Base-by-base conservation (phyloP, 1,140 invertebrate species). In the Homarus americanus region DNA sequence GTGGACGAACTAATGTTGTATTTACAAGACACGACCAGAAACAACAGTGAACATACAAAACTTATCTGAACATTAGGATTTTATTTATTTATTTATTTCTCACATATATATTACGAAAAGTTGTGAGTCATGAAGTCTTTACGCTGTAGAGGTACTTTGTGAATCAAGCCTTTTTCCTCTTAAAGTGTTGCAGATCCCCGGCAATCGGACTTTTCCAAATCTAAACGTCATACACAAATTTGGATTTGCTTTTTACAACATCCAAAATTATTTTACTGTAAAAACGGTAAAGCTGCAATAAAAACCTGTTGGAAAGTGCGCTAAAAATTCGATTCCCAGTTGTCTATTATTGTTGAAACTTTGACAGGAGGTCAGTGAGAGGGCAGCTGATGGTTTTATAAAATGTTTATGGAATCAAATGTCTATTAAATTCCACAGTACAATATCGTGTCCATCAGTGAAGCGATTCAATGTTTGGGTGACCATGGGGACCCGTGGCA, bases 331-430 rank as follows among this genome's bases (percentile, higher is more conserved):
- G 4, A 69, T 69, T 69, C n/a, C n/a, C n/a, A 32, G 28, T 69
- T 24, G n/a, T 69, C 63, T 69, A 4, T 69, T 69, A 69, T 32
- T 69, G 63, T 69, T 69, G 63, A 32, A 32, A 69, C 63, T 69
- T 69, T 69, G 63, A 69, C 63, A 69, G 63, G n/a, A 5, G 63
- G 63, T 69, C 63, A 32, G 7, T 9, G 24, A 69, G 28, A 69
- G 63, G 63, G 7, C 63, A 28, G 63, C 24, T 69, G 32, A 69
- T 69, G 63, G 12, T 32, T 69, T 32, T 69, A 24, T 4, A 32
- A 69, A 69, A 32, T 69, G 63, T 69, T 69, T 69, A 69, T 69
- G 63, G 63, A 28, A 69, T 69, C 17, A 69, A 69, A 69, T 69
- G 63, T 32, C 63, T 69, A 69, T 69, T 32, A 69, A 69, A 69